Conservation (phyloP, 2,113 vertebrate genomes). For the Mesitornis unicolor region DNA sequence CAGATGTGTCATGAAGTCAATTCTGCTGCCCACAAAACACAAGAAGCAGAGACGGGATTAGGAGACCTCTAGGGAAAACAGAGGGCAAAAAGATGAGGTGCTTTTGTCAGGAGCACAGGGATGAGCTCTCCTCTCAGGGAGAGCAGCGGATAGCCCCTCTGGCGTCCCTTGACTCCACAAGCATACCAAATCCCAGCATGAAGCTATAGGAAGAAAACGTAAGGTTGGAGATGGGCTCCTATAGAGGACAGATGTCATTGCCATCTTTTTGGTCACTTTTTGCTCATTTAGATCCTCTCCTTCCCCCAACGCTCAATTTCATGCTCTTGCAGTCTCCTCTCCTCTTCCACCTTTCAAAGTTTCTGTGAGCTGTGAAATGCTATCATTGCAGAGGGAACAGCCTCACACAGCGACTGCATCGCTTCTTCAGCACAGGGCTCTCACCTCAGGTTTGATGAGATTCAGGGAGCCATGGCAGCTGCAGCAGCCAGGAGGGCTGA, state of each 20-base stretch:
- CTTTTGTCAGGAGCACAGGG: background rate
- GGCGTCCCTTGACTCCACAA: background rate
- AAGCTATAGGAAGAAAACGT: background rate
- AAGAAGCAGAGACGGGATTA: background rate
- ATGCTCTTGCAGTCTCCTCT: background rate
- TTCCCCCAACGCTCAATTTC: background rate
- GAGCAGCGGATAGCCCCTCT: background rate
- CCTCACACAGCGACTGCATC: accelerated
- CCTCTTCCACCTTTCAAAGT: background rate
- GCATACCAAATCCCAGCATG: background rate
- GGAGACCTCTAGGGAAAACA: background rate
- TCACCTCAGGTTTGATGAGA: background rate
- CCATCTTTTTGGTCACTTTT: background rate
- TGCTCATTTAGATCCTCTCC: background rate
- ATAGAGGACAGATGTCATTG: background rate
- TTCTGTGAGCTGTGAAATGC: background rate
- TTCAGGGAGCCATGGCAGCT: accelerated
- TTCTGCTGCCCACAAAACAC: background rate
- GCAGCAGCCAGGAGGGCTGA: background rate
- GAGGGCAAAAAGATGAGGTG: background rate
- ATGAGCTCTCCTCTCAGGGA: background rate
- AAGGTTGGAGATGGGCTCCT: background rate
- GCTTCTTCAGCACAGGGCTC: accelerated
- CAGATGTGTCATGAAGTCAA: background rate
- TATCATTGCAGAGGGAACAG: background rate